Base-by-base conservation (phyloP, 2,797 vertebrate species). In the Microchirus variegatus region DNA sequence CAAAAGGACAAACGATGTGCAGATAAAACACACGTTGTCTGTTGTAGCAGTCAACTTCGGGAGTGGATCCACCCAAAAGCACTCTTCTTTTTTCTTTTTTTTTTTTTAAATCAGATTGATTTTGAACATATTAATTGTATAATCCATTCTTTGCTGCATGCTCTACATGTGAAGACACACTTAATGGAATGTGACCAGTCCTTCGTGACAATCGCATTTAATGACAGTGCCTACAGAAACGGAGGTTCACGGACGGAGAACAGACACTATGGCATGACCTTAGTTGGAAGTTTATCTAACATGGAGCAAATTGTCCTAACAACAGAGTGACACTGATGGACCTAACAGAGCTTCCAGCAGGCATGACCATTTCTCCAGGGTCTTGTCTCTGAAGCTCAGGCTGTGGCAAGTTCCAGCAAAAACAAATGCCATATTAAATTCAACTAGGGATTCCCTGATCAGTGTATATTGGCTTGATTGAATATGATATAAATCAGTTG, bases 171-270 rank as follows among this genome's bases (percentile, higher is more conserved):
- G 51, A 36, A 53, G 59, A 69, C 38, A 61, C 70, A 38, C 47
- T 37, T 58, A 36, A 10, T 26, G 67, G 74, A 80, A 80, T 78
- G 73, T 60, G 75, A 79, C 77, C 49, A 41, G 48, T 53, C 64
- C 54, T 61, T 70, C 69, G 63, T 70, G 63, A 76, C 9, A 8
- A 31, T 59, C 12, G 19, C 71, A 49, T 54, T 72, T 51, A 59
- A 72, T 59, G 53, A 67, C 75, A 59, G 38, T 11, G 60, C 65
- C 73, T 73, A 71, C 67, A 75, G 67, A 81, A 74, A 78, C 69
- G 51, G 71, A 81, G 80, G 75, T 80, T 70, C 76, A 61, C 65
- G 56, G 74, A 65, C 74, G 57, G 61, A 73, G 77, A 75, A 59
- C 71, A 58, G 68, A 70, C 62, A 78, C 77, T 81, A 63, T 50